Conservation (phyloP, 2,797 vertebrate genomes). For the Parambassis ranga region DNA sequence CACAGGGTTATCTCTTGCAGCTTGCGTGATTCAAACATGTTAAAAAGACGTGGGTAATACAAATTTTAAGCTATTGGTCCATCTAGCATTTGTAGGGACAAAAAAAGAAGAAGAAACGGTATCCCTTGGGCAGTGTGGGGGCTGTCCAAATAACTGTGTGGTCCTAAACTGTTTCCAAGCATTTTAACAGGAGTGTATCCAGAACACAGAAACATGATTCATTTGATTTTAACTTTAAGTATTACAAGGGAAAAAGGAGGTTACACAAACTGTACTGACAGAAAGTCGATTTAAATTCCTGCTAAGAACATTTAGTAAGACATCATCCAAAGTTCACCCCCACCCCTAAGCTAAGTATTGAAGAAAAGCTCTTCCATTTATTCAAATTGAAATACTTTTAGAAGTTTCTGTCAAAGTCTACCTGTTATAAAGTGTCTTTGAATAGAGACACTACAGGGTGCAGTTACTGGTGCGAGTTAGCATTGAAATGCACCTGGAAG, state of each 20-base stretch:
- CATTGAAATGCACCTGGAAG: conserved; percentile 74
- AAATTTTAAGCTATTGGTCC: conserved; percentile 23
- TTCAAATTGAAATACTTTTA: conserved; percentile 61
- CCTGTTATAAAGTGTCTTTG: conserved; percentile 55
- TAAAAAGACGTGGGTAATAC: no score
- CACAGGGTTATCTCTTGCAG: no score
- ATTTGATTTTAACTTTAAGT: conserved; percentile 54
- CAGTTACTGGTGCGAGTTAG: conserved; percentile 57
- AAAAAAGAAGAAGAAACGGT: conserved; percentile 35
- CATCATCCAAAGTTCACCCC: conserved; percentile 47
- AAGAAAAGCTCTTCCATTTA: conserved; percentile 34
- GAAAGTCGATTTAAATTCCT: conserved; percentile 46
- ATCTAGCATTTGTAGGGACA: conserved; percentile 12
- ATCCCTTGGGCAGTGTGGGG: conserved; percentile 29
- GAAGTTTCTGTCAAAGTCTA: conserved; percentile 58
- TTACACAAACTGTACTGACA: conserved; percentile 30
- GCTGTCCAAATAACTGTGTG: conserved; percentile 48
- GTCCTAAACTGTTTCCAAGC: conserved; percentile 46
- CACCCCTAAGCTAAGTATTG: conserved; percentile 6
- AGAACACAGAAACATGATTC: conserved; percentile 48
- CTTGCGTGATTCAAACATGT: no score
- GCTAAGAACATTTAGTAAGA: conserved; percentile 55
- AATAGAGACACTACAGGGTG: conserved; percentile 66
- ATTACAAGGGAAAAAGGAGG: conserved; percentile 24
- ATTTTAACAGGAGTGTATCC: conserved; percentile 54